Conservation (phyloP, 2,888 invertebrate species). For the Heliothis peltigera region DNA sequence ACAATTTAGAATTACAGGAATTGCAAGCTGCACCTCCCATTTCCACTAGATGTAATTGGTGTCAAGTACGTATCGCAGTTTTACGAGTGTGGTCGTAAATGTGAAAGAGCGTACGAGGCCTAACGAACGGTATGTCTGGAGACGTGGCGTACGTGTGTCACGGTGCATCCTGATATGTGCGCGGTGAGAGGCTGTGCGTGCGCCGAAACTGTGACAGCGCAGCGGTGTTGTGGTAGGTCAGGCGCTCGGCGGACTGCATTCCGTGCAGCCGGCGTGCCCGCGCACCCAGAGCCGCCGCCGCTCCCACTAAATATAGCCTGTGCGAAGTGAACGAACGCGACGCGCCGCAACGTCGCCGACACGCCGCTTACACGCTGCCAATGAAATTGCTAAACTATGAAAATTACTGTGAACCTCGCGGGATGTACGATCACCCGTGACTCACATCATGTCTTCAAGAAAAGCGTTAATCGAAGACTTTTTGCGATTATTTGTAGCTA, state of each 20-base stretch:
- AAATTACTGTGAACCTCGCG: constrained; percentile 43
- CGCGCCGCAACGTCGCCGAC: constrained; percentile 59
- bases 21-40: constrained; percentile 45
- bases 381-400: constrained; percentile 61
- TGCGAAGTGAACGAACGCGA: constrained; percentile 86
- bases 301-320: constrained; percentile 87
- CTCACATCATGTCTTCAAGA: constrained; percentile 28
- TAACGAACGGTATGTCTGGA: constrained; percentile 47
- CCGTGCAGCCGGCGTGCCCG: constrained; percentile 76
- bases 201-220: constrained; percentile 83
- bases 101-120: constrained; percentile 44
- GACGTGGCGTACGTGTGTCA: constrained; percentile 50
- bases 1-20: constrained; percentile 40
- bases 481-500: constrained; percentile 33
- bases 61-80: constrained; percentile 58
- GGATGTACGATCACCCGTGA: constrained; percentile 27
- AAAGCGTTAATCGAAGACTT: constrained; percentile 40
- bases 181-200: constrained; percentile 75
- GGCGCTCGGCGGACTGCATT: constrained; percentile 79
- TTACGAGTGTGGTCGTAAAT: constrained; percentile 59
- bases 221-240: constrained; percentile 84
- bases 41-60: constrained; percentile 55
- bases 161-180: constrained; percentile 51
- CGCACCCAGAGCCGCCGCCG: constrained; percentile 62
- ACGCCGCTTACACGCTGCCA: constrained; percentile 58